phyloP scores from a whole-genome alignment of 2,797 vertebrate genomes.

The Enteromius viviparus region DNA sequence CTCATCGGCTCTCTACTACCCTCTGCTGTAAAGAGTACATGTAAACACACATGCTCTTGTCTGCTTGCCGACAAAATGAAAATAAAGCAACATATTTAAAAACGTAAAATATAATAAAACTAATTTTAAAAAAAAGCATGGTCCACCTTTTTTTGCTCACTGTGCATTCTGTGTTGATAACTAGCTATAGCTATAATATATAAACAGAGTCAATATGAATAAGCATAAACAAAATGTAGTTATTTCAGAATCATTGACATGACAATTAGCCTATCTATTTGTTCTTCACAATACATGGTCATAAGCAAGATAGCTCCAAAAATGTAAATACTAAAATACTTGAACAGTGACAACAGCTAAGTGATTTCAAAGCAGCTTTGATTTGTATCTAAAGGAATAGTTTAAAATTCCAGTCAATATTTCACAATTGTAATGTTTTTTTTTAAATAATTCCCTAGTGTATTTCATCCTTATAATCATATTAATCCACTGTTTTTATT shows the following conservation, averaged over 20 bases:
- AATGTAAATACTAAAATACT: neutral
- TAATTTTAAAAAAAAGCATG: neutral
- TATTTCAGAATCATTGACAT: neutral
- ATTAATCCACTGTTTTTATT: neutral
- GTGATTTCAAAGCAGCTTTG: neutral
- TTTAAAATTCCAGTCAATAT: neutral
- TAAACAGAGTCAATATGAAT: neutral
- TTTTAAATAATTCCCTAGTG: neutral
- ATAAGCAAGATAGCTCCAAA: neutral
- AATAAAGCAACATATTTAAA: neutral
- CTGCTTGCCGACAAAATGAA: neutral
- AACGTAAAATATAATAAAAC: neutral
- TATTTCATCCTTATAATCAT: neutral
- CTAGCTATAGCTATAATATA: neutral
- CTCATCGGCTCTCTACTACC: conserved; percentile 4
- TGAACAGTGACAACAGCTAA: neutral
- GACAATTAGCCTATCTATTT: neutral
- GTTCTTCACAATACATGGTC: neutral
- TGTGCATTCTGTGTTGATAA: neutral
- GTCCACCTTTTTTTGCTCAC: neutral
- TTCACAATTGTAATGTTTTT: neutral
- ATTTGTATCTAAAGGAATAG: neutral
- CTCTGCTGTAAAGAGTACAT: conserved; percentile 42
- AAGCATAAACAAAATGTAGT: neutral
- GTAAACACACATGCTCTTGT: neutral